phyloP scores from a whole-genome alignment of 2,797 vertebrate genomes.

The Lacerta agilis region DNA sequence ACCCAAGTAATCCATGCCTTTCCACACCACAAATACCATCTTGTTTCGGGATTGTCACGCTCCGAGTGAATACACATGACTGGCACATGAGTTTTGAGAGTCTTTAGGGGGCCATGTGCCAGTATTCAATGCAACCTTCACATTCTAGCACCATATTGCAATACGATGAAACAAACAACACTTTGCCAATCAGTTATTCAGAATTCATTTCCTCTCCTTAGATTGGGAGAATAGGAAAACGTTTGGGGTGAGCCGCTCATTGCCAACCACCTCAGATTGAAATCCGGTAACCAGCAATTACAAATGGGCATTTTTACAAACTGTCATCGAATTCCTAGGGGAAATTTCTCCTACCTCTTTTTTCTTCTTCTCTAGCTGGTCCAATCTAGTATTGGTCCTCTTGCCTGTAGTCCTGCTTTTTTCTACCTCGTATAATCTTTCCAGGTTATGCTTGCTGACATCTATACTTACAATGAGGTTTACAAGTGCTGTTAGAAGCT shows the following conservation, averaged over 20 bases:
- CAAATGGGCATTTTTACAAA: constrained; percentile 1
- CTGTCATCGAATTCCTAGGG: not conserved
- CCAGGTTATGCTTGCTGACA: constrained; percentile 82
- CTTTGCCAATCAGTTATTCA: not conserved
- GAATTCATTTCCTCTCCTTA: not conserved
- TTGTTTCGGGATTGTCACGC: not conserved
- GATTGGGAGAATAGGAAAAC: not conserved
- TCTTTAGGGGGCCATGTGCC: not conserved
- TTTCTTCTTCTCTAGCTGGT: constrained; percentile 84
- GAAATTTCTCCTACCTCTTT: constrained; percentile 79
- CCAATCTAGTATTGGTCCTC: constrained; percentile 78
- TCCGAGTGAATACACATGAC: not conserved
- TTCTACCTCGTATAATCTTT: constrained; percentile 85
- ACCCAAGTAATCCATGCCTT: not conserved
- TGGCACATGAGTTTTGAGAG: not conserved
- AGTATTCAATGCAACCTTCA: not conserved
- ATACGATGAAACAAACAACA: not conserved
- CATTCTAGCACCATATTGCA: not conserved
- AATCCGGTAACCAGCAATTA: constrained; percentile 10
- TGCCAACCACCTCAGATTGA: not conserved
- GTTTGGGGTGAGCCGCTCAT: not conserved
- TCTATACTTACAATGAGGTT: constrained; percentile 83
- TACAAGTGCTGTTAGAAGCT: constrained; percentile 87
- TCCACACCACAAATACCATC: not conserved
- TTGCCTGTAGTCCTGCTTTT: constrained; percentile 77